Base-by-base conservation (phyloP, 1,140 invertebrate species). In the Paralvinella palmiformis region DNA sequence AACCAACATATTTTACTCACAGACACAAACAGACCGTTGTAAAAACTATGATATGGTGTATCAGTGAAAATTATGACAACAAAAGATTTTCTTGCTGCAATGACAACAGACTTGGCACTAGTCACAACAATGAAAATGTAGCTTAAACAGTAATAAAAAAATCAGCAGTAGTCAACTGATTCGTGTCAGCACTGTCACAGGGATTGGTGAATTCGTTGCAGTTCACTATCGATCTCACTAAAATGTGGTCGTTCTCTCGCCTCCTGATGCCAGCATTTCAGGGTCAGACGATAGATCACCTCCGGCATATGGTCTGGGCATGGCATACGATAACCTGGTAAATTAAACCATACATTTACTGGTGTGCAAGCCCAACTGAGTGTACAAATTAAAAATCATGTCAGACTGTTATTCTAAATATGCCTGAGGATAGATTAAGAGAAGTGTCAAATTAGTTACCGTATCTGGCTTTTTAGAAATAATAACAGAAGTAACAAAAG, bases 211-310 rank as follows among this genome's bases (percentile, higher is more conserved):
- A 60, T 60, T 41, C 24, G 20, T 24, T 60, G 45, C 50, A 74
- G 41, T 53, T 71, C 70, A 29, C 59, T 67, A 56, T 63, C 55
- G 29, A 96, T 91, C 78, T 92, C 89, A 75, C 90, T 88, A 80
- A 97, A 97, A 79, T 94, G 92, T 10, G 92, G 93, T 68, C 94
- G 84, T 72, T 89, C 88, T 67, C 94, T 91, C 1, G 93, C 88
- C 69, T 94, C 88, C 73, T 94, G 92, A 73, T 94, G 89, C 94
- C 94, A 97, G 74, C 92, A 96, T 66, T 88, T 85, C 44, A 92
- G 79, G 93, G 96, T 96, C 58, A 96, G 82, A 64, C 88, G 84
- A 77, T 96, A 95, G 77, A 95, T 89, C 75, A 92, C 88, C 20
- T 92, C 90, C 0, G 92, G 89, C 52, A 90, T 92, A 44, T 87